Evolutionary conservation across 2,797 vertebrate genomes (phyloP).

Genomic region (Tragopan temminckii): DNA sequence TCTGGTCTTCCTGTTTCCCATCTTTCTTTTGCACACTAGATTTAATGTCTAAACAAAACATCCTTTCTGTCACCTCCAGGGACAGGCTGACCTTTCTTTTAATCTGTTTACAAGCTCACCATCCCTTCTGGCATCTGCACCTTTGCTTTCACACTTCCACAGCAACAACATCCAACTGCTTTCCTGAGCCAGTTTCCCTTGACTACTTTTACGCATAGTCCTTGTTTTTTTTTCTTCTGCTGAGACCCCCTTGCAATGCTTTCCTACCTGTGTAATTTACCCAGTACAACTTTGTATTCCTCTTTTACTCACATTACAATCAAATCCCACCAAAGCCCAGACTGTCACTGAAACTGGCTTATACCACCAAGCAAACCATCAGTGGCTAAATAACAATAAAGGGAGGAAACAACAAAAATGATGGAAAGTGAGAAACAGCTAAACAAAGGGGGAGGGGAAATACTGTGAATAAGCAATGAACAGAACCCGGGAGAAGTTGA

Average conservation of each 20-base stretch:
- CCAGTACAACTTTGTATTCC: background rate
- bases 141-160: background rate
- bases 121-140: background rate
- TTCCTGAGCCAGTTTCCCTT: background rate
- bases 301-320: background rate
- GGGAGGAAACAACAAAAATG: background rate
- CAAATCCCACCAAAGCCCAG: background rate
- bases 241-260: background rate
- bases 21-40: background rate
- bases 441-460: background rate
- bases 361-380: rapidly evolving
- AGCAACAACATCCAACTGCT: rapidly evolving
- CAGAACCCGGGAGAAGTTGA: background rate
- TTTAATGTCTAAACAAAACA: background rate
- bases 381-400: background rate
- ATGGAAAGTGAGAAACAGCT: background rate
- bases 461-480: background rate
- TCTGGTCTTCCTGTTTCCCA: background rate
- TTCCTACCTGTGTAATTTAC: background rate
- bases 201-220: background rate
- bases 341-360: background rate
- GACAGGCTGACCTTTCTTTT: background rate
- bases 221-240: background rate
- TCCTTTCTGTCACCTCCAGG: background rate
- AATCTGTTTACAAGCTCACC: background rate